These are phyloP conservation scores for Tridacna gigas DNA, from an alignment of 2,888 invertebrate genomes.

Conservation along the genomic window DNA sequence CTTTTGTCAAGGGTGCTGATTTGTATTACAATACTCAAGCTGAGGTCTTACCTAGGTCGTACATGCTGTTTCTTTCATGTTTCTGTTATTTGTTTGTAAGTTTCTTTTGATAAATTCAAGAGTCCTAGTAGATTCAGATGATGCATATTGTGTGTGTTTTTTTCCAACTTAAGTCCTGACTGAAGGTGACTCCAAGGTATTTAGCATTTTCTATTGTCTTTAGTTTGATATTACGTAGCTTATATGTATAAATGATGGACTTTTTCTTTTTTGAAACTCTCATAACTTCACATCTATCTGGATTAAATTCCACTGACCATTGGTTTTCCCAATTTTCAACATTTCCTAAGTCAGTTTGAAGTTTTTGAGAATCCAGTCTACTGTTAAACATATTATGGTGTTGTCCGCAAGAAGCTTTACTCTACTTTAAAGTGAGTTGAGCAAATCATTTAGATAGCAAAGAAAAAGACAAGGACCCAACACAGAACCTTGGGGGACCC, in stretches of 20 bases:
- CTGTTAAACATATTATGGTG: slow-evolving; percentile 22
- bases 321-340: slow-evolving; percentile 29
- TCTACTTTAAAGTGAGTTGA: slow-evolving; percentile 2
- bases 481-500: slow-evolving; percentile 40
- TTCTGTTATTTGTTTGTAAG: slow-evolving; percentile 23
- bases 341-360: slow-evolving; percentile 24
- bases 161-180: slow-evolving; percentile 23
- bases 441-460: slow-evolving; percentile 32
- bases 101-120: slow-evolving; percentile 28
- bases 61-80: slow-evolving; percentile 32
- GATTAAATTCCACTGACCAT: slow-evolving; percentile 85
- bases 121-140: slow-evolving; percentile 28
- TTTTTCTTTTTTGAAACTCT: slow-evolving; percentile 19
- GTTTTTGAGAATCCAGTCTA: slow-evolving; percentile 8
- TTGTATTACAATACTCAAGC: too few species aligned
- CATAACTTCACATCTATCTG: slow-evolving; percentile 34
- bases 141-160: slow-evolving; percentile 20
- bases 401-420: slow-evolving; percentile 18
- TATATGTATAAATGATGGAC: slow-evolving; percentile 11
- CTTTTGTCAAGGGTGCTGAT: too few species aligned
- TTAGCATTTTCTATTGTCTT: slow-evolving; percentile 14
- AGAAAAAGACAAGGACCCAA: slow-evolving; percentile 39
- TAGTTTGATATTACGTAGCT: slow-evolving; percentile 9
- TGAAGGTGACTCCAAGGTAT: slow-evolving; percentile 33
- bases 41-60: slow-evolving; percentile 32